Percentiles rank a stretch among this genome's conserved stretches.
Evolutionary conservation across 2,113 vertebrate species (phyloP).

Genomic region (Ptychochromis oligacanthus): DNA sequence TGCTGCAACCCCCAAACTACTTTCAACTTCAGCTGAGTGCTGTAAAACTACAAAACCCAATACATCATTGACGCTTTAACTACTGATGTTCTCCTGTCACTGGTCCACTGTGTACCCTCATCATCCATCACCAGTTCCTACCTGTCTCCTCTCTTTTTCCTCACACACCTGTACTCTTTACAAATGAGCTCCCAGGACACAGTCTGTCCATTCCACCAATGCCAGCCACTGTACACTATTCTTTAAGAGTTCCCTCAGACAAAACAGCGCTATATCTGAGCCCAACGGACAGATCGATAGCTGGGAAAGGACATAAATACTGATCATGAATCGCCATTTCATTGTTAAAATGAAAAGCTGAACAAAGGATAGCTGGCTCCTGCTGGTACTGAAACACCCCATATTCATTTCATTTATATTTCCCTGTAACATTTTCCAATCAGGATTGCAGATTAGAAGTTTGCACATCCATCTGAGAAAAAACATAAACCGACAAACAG

Average conservation of each 20-base stretch:
- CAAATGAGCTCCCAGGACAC: slow-evolving; percentile 76
- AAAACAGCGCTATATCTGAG: slow-evolving; percentile 46
- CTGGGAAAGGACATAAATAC: slow-evolving; percentile 48
- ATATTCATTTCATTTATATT: not conserved
- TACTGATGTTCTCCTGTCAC: slow-evolving; percentile 70
- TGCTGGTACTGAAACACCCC: not conserved
- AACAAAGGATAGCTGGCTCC: not conserved
- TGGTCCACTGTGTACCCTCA: slow-evolving; percentile 56
- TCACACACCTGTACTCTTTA: slow-evolving; percentile 69
- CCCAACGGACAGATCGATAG: slow-evolving; percentile 40
- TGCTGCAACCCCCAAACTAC: slow-evolving; percentile 55
- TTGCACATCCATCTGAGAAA: not conserved
- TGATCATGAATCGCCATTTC: slow-evolving; percentile 33
- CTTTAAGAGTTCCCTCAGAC: slow-evolving; percentile 48
- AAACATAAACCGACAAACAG: not conserved
- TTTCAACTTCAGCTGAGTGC: slow-evolving; percentile 56
- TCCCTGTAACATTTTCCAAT: not conserved
- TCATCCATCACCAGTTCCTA: slow-evolving; percentile 66
- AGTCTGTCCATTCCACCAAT: slow-evolving; percentile 48
- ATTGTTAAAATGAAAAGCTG: slow-evolving; percentile 9
- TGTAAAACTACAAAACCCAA: slow-evolving; percentile 61
- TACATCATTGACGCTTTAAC: slow-evolving; percentile 67
- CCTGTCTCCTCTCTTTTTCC: slow-evolving; percentile 56
- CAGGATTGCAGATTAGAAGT: slow-evolving; percentile 18
- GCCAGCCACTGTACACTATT: slow-evolving; percentile 35